Base-by-base conservation (phyloP, 2,888 invertebrate genomes). In the Diaprepes abbreviatus region DNA sequence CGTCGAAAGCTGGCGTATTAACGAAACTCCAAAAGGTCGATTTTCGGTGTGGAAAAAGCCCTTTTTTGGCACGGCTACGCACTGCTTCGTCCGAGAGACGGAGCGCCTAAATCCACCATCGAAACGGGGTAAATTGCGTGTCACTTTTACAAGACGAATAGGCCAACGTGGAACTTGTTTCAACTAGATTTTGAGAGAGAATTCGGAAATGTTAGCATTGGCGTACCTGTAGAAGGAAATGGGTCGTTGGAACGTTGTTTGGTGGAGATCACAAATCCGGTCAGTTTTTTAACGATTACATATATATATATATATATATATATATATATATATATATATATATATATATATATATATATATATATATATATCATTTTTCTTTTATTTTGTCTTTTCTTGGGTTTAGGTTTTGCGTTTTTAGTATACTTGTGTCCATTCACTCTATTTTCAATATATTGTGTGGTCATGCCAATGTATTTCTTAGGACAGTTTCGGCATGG, bases 71-170 rank as follows among this genome's bases (percentile, higher is more conserved):
- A 10, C 21, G 74, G 74, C 48, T 9, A 50, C 48, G 48, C 48
- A 50, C 48, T 28, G 48, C 24, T 50, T 14, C 48, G 48, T 50
- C 48, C 28, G 28, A 28, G 16, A 50, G 48, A 71, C 75, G 71
- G 73, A 75, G 77, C 74, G 77, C 79, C 80, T 78, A 79, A 81
- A 81, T 81, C 80, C 81, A 77, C 76, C 75, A 74, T 77, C 75
- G 77, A 78, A 65, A 78, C 76, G 75, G 78, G 79, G 81, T 82
- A 83, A 83, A 83, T 83, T 83, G 83, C 81, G 79, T 81, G 83
- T 83, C 83, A 82, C 80, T 81, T 81, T 74, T 64, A 73, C 75
- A 83, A 83, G 82, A 83, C 82, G 81, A 82, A 83, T 83, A 10
- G 33, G 33, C 33, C 33, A 33, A 10, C 33, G 10, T 33, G 10